Percentiles rank a stretch among this genome's conserved stretches.
Evolutionary conservation across 2,888 invertebrate species (phyloP).

Genomic region (Chorisops tibialis): DNA sequence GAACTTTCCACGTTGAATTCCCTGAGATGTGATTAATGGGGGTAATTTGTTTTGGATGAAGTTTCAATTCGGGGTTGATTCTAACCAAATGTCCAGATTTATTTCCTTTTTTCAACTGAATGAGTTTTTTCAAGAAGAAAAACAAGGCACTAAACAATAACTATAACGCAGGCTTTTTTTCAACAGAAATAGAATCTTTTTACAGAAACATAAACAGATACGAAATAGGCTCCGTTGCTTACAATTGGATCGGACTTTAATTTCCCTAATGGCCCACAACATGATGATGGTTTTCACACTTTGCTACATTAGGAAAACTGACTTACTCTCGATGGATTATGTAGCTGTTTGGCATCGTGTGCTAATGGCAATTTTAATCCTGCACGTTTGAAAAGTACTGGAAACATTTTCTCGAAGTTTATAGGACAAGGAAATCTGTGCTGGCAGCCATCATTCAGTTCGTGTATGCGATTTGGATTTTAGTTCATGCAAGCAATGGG

Average conservation of each 20-base stretch:
- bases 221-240: background rate
- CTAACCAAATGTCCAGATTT: no score
- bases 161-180: no score
- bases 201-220: no score
- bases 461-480: no score
- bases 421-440: no score
- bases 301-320: background rate
- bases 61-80: background rate
- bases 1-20: background rate
- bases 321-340: slow-evolving; percentile 1
- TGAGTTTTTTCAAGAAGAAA: no score
- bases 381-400: background rate
- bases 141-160: no score
- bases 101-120: no score
- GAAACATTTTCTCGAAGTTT: no score
- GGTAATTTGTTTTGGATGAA: slow-evolving; percentile 9
- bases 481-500: no score
- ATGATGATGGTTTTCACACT: background rate
- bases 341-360: background rate
- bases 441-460: no score
- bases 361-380: background rate
- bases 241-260: slow-evolving; percentile 13
- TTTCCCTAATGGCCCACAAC: slow-evolving; percentile 19
- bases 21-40: background rate
- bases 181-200: no score